Percentiles rank a stretch among this genome's conserved stretches.
Evolutionary conservation across 2,888 invertebrate species (phyloP).

Genomic region (Aelia acuminata): DNA sequence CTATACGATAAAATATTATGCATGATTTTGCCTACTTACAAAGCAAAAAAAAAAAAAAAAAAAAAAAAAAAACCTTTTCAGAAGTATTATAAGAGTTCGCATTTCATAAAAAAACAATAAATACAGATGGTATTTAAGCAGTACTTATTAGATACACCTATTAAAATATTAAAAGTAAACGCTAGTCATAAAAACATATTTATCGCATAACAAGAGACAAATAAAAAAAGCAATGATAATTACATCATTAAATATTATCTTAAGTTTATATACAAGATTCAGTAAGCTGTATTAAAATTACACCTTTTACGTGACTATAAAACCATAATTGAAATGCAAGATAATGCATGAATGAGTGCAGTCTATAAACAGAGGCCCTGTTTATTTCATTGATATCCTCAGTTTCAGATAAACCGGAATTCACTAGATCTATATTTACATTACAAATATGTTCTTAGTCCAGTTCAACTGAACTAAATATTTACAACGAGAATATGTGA

Average conservation of each 20-base stretch:
- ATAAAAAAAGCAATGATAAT: not conserved
- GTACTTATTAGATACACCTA: too few relatives aligned
- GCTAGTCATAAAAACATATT: too few relatives aligned
- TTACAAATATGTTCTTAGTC: not conserved
- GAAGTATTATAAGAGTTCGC: too few relatives aligned
- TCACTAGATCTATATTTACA: not conserved
- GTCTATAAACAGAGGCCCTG: not conserved
- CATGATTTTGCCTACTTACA: too few relatives aligned
- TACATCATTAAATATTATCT: not conserved
- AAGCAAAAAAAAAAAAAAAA: too few relatives aligned
- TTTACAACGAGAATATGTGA: not conserved
- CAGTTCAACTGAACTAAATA: not conserved
- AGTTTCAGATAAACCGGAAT: not conserved
- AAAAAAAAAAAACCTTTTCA: too few relatives aligned
- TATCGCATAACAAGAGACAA: not conserved
- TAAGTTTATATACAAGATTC: not conserved
- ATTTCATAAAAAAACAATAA: too few relatives aligned
- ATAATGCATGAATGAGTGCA: not conserved
- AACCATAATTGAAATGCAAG: not conserved
- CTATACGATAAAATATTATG: too few relatives aligned
- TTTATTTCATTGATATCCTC: not conserved
- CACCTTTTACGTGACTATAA: not conserved
- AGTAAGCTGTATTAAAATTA: not conserved
- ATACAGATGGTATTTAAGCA: too few relatives aligned
- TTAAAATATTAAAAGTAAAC: not conserved